Evolutionary conservation across 2,888 invertebrate species (phyloP).

Genomic region (Rhodophaea formosa): DNA sequence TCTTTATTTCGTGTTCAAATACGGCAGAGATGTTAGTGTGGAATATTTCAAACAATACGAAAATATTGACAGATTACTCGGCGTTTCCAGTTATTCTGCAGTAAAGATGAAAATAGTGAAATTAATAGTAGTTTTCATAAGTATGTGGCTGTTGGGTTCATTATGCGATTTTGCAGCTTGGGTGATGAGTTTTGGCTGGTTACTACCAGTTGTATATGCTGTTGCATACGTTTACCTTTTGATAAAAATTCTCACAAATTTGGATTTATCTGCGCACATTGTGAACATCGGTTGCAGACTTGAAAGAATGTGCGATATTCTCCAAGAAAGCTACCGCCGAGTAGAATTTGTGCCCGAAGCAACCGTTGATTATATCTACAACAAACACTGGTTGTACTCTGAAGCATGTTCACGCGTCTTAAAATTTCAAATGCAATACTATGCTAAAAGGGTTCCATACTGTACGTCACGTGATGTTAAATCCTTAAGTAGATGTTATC

Average conservation of each 20-base stretch:
- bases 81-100: conserved; percentile 34
- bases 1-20: conserved; percentile 52
- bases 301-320: conserved; percentile 43
- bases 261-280: conserved; percentile 57
- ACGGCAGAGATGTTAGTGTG: conserved; percentile 45
- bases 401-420: conserved; percentile 17
- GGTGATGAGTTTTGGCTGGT: conserved; percentile 43
- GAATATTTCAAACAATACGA: conserved; percentile 56
- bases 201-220: conserved; percentile 39
- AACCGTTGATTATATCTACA: conserved; percentile 36
- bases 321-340: conserved; percentile 39
- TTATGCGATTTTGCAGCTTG: conserved; percentile 50
- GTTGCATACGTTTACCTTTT: conserved; percentile 50
- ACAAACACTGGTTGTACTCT: conserved; percentile 46
- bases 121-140: conserved; percentile 36
- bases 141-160: conserved; percentile 46
- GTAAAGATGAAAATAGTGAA: conserved; percentile 42
- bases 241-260: conserved; percentile 58
- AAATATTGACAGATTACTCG: conserved; percentile 51
- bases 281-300: conserved; percentile 53
- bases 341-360: conserved; percentile 28
- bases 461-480: conserved; percentile 36
- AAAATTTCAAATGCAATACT: conserved; percentile 18
- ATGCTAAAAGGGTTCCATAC: conserved; percentile 23
- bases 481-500: conserved; percentile 52